phyloP scores from a whole-genome alignment of 2,797 vertebrate species.

The Rhabdophis nuchalis region DNA sequence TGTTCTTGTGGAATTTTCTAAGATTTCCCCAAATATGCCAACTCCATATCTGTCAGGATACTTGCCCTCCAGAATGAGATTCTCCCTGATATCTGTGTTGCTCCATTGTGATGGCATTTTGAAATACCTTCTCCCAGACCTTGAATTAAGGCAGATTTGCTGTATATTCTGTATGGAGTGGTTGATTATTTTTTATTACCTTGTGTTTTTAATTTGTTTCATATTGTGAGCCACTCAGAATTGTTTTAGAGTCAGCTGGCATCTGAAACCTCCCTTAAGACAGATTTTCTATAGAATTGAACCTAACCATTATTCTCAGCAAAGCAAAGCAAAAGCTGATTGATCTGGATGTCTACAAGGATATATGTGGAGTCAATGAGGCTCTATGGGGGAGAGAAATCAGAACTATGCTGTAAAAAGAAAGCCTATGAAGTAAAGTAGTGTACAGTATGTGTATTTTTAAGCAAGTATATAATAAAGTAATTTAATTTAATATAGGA shows the following conservation, averaged over 20 bases:
- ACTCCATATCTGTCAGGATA: not conserved
- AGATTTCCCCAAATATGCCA: not conserved
- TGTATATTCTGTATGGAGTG: not conserved
- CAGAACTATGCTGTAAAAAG: not conserved
- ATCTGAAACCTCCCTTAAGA: not conserved
- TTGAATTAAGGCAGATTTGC: not conserved
- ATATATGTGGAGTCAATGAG: not conserved
- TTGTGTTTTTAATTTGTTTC: not conserved
- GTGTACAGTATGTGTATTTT: not conserved
- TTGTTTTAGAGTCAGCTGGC: not conserved
- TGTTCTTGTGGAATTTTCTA: not conserved
- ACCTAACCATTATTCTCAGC: not conserved
- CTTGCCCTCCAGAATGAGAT: not conserved
- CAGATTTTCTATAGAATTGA: not conserved
- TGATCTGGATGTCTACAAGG: not conserved
- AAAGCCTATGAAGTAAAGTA: not conserved
- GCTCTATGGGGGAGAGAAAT: not conserved
- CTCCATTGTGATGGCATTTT: not conserved
- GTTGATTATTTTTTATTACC: not conserved
- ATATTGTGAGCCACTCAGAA: not conserved
- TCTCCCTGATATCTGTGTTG: not conserved
- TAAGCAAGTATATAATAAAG: not conserved
- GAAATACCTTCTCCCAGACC: not conserved
- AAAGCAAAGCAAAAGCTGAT: not conserved
- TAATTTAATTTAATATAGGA: not conserved